Conservation (phyloP, 1,140 invertebrate species). For the Orussus abietinus region DNA sequence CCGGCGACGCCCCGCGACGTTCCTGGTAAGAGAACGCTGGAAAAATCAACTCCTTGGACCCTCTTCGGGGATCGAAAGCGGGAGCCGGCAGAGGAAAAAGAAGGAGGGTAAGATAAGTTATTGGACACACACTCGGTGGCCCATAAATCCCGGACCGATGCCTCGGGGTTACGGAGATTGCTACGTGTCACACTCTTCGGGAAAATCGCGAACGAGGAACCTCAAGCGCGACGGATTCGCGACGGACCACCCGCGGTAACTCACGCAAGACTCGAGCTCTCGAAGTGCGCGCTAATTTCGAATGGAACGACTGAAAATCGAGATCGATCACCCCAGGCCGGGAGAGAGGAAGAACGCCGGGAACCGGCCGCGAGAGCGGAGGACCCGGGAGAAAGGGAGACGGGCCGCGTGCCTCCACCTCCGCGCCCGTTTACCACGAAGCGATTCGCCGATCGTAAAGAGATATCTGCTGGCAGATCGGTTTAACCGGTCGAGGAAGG, state of each 20-base stretch:
- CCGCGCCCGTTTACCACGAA: neutral
- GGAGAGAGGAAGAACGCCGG: too few species aligned
- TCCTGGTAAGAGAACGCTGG: neutral
- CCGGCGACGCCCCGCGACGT: too few species aligned
- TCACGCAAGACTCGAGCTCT: too few species aligned
- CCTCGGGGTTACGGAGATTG: conserved; percentile 33
- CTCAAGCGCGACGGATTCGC: conserved; percentile 29
- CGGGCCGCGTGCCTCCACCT: too few species aligned
- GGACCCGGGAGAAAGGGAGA: too few species aligned
- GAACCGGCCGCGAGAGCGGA: too few species aligned
- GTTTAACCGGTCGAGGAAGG: neutral
- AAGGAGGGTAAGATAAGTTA: conserved; percentile 28
- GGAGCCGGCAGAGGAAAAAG: neutral
- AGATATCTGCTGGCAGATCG: conserved; percentile 28
- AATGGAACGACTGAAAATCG: too few species aligned
- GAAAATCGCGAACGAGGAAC: conserved; percentile 31
- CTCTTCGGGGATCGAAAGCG: too few species aligned
- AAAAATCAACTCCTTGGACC: too few species aligned
- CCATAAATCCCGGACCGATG: conserved; percentile 26
- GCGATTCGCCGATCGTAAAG: conserved; percentile 32
- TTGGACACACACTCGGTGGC: conserved; percentile 29
- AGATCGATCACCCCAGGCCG: too few species aligned
- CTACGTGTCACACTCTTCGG: conserved; percentile 34
- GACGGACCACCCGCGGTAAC: conserved; percentile 23
- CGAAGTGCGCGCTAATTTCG: too few species aligned